Conservation (phyloP, 2,888 invertebrate genomes). For the Erebia ligea region DNA sequence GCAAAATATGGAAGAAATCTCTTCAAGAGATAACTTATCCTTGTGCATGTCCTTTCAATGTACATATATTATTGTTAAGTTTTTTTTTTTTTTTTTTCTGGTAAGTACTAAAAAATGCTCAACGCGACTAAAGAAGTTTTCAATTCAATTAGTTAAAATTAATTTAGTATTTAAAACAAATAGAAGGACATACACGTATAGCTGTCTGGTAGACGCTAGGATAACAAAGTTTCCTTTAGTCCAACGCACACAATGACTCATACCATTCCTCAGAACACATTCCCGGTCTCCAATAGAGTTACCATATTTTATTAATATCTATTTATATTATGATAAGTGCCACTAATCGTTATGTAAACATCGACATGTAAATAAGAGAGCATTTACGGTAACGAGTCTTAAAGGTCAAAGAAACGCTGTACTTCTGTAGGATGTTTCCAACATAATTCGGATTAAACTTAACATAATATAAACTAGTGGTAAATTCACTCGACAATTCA, state of each 20-base stretch:
- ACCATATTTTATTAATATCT: background rate
- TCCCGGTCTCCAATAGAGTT: constrained; percentile 6
- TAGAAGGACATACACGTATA: background rate
- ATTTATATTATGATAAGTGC: background rate
- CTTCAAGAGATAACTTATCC: too few relatives aligned
- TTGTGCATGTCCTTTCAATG: too few relatives aligned
- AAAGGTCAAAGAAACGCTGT: background rate
- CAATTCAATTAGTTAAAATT: too few relatives aligned
- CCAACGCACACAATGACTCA: constrained; percentile 29
- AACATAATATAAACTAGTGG: too few relatives aligned
- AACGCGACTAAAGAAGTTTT: too few relatives aligned
- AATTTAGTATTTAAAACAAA: background rate
- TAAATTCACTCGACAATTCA: too few relatives aligned
- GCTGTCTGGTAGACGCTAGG: background rate
- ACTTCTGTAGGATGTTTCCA: background rate
- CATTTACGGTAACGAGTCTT: background rate
- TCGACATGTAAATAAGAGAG: background rate
- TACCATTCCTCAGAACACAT: constrained; percentile 19
- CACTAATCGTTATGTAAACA: background rate
- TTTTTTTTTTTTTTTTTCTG: too few relatives aligned
- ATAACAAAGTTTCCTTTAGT: constrained; percentile 36
- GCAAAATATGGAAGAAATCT: too few relatives aligned
- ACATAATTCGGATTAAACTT: too few relatives aligned
- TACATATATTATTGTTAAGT: too few relatives aligned
- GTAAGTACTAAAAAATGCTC: too few relatives aligned